Base-by-base conservation (phyloP, 2,888 invertebrate genomes). In the Caenorhabditis parvicauda region DNA sequence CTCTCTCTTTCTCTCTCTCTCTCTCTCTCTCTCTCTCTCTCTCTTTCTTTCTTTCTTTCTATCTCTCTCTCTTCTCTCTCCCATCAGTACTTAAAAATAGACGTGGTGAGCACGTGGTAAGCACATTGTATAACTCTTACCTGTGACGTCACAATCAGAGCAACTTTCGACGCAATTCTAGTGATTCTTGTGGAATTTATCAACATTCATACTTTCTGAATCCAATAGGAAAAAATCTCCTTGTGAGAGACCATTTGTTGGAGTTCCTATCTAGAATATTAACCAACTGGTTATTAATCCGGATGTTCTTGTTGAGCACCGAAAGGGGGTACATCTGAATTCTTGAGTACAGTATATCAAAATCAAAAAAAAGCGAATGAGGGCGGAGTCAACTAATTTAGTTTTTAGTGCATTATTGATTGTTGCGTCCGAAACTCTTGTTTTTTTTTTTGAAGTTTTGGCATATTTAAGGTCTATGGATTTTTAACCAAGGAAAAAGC, bases 171-270 rank as follows among this genome's bases (percentile, higher is more conserved):
- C 4, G 72, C 70, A 28, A 64, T 62, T 42, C 76, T 50, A 9
- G 59, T 24, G 5, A 77, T 46, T 37, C 47, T 53, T 19, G 61
- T 43, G 3, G 59, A 53, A 24, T 69, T 59, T n/a, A n/a, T n/a
- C n/a, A n/a, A n/a, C n/a, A n/a, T n/a, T n/a, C n/a, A n/a, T n/a
- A n/a, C n/a, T n/a, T n/a, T n/a, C n/a, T n/a, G n/a, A n/a, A n/a
- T n/a, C n/a, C n/a, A n/a, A n/a, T n/a, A n/a, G n/a, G n/a, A n/a
- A n/a, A n/a, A 80, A 89, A 88, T 58, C 89, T 84, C 64, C 87
- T 84, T 0, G 87, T 86, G 29, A 89, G 80, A 72, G 87, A 85
- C 88, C 88, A 88, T 42, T 74, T 62, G 39, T 63, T 60, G 32
- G 53, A 39, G 17, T 63, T 50, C 19, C 48, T 52, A 5, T 60